Evolutionary conservation across 2,113 vertebrate species (phyloP).

Genomic region (Echinops telfairi): DNA sequence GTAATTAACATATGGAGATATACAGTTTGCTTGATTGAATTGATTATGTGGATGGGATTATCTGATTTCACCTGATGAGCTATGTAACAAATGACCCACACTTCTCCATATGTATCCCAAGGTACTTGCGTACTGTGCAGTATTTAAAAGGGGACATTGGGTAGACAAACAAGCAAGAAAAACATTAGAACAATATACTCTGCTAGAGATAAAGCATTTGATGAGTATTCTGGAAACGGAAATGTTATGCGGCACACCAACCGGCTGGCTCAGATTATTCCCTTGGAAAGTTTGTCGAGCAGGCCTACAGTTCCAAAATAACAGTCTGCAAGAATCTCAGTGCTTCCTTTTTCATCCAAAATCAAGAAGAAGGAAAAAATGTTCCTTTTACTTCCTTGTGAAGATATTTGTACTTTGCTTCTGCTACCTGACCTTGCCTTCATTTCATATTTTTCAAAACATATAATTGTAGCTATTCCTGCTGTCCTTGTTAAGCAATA

Average conservation of each 20-base stretch:
- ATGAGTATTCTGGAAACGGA: neutral
- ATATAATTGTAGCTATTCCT: neutral
- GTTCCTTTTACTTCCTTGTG: neutral
- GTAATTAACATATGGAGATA: no score
- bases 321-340: neutral
- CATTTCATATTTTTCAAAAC: neutral
- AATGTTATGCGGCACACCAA: constrained; percentile 38
- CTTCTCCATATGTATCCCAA: no score
- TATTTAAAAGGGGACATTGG: no score
- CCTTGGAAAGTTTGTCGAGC: constrained; percentile 14
- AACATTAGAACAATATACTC: no score
- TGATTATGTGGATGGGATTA: no score
- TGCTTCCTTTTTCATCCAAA: constrained; percentile 22
- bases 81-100: no score
- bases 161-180: no score
- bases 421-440: neutral
- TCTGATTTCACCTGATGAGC: no score
- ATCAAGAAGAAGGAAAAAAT: neutral
- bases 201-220: neutral
- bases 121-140: no score
- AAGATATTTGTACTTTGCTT: neutral
- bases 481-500: neutral
- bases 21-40: no score
- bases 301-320: neutral
- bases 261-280: constrained; percentile 20